Evolutionary conservation across 1,140 invertebrate species (phyloP), one percentile per base, ranked within the genome.

Genomic region (Sinonovacula constricta): DNA sequence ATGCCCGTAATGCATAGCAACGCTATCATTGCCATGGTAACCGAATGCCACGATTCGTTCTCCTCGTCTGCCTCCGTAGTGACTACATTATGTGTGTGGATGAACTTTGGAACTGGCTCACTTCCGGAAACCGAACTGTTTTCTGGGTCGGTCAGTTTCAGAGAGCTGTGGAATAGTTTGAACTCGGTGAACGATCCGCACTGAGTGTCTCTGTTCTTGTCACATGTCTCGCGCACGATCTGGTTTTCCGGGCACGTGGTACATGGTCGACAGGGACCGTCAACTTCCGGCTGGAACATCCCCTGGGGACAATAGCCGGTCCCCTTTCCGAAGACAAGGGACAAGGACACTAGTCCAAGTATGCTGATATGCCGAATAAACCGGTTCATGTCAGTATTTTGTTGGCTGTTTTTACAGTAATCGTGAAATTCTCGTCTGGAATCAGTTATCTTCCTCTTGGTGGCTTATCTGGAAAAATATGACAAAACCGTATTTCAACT

Each of bases 101-200:
- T 56, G 5, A 3, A 15, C 18, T 45, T 30, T 45, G 26, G 18
- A 7, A 10, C 10, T 22, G 22, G 7, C 22, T n/a, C 54, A n/a
- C 45, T 49, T 12, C 45, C 10, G 45, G n/a, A 49, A 49, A 49
- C n/a, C 54, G 26, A 24, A n/a, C 18, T 57, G 7, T 22, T 7
- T 7, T 10, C 10, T 10, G 54, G 22, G 54, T 57, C 7, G 22
- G 10, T 7, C 5, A 22, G 18, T 57, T 74, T 36, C n/a, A 36
- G n/a, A 26, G 22, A 24, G 2, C 57, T 24, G n/a, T 63, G 24
- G 24, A 74, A 74, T 33, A 36, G 28, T 14, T 74, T 14, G 22
- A 74, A 74, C 26, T 74, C 70, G 2, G 60, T 63, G 24, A 74
- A 74, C 0, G 59, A 26, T 18, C 70, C 70, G 24, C 70, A 74